phyloP scores from a whole-genome alignment of 1,140 invertebrate species.

The Magallana angulata region DNA sequence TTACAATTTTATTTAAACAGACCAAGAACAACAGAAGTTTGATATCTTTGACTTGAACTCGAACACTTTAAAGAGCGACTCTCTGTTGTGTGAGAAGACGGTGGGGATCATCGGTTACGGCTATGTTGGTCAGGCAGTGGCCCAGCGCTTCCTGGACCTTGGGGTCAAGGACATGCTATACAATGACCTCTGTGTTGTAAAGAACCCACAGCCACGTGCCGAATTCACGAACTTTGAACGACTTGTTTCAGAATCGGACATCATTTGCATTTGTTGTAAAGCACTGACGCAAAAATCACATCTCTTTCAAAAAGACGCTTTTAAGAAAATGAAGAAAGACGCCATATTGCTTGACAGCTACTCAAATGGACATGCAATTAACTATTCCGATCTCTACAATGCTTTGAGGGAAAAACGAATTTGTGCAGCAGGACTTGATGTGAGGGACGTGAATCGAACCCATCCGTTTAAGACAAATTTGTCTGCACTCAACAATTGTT shows the following conservation, averaged over 20 bases:
- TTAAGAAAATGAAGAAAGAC: slow-evolving; percentile 79
- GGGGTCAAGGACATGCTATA: slow-evolving; percentile 86
- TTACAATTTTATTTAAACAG: no score
- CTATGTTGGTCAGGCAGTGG: slow-evolving; percentile 84
- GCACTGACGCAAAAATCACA: slow-evolving; percentile 63
- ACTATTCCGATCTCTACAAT: slow-evolving; percentile 76
- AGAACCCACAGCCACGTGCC: slow-evolving; percentile 82
- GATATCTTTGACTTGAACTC: not conserved
- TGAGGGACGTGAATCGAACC: slow-evolving; percentile 67
- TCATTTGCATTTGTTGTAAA: slow-evolving; percentile 50
- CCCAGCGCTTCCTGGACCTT: slow-evolving; percentile 85
- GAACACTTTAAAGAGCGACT: not conserved
- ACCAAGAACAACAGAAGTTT: not conserved
- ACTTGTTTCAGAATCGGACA: slow-evolving; percentile 72
- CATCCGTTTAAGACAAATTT: slow-evolving; percentile 60
- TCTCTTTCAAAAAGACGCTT: slow-evolving; percentile 70
- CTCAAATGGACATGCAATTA: slow-evolving; percentile 69
- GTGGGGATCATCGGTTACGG: slow-evolving; percentile 92
- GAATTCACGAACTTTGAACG: slow-evolving; percentile 82
- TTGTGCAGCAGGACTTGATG: slow-evolving; percentile 68
- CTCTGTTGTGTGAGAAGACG: slow-evolving; percentile 82
- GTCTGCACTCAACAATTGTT: slow-evolving; percentile 63
- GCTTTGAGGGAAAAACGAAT: slow-evolving; percentile 66
- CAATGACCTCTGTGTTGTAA: slow-evolving; percentile 83
- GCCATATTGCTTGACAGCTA: slow-evolving; percentile 73